Evolutionary conservation across 2,113 vertebrate species (phyloP), one percentile per base, ranked within the genome.

Genomic region (Cavia aperea): DNA sequence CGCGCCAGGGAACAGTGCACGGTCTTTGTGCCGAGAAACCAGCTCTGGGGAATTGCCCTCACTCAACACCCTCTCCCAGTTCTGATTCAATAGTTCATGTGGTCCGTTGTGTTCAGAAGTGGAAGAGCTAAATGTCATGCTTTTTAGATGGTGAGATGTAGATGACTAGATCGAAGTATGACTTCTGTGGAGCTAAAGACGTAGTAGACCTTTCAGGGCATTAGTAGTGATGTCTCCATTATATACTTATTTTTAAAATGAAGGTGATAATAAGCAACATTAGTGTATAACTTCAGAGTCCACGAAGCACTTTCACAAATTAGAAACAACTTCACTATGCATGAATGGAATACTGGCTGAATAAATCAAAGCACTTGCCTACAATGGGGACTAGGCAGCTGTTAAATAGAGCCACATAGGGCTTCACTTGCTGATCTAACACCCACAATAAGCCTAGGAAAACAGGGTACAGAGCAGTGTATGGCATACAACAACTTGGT

Each of bases 351-450:
- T 88, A 77, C 73, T 93, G 54, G 49, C 54, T 85, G 68, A 94
- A 90, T 95, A 91, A 96, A 96, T 96, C 92, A 89, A 89, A 86
- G 49, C 9, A 63, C 91, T 92, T 94, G 66, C 56, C 39, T 60
- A 81, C 51, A 77, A 12, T 51, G 43, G 60, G 75, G 79, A 75
- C 23, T 33, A 72, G 94, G 68, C 81, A 78, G 21, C 36, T 92
- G 49, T 87, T 91, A 49, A 36, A 77, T 5, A 73, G 86, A 93
- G 78, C 62, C 39, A 84, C 78, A 54, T 72, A 77, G n/a, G 58
- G 86, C 51, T 95, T 86, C 88, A 86, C 87, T 93, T 93, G 66
- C 46, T 73, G 63, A 84, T 36, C 73, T 72, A 90, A 81, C 15
- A 60, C 29, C 21, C 83, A 84, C 66, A 54, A 60, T 81, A 83